phyloP scores from a whole-genome alignment of 2,888 invertebrate genomes.

The Pocota personata region DNA sequence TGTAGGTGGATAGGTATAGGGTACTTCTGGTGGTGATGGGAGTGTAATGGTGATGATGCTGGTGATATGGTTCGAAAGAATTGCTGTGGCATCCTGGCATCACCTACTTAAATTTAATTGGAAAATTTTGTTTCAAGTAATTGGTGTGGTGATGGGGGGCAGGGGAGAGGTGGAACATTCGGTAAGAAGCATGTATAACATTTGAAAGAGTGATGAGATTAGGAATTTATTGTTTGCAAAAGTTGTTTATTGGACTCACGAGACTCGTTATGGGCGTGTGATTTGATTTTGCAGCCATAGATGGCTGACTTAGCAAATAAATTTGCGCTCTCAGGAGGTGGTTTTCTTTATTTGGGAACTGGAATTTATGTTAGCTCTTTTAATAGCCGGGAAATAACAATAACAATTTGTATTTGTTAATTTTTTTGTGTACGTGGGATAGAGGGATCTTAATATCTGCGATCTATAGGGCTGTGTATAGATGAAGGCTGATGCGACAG shows the following conservation, averaged over 20 bases:
- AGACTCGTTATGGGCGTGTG: slow-evolving; percentile 65
- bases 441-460: neutral
- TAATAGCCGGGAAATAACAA: slow-evolving; percentile 55
- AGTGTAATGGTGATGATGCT: slow-evolving; percentile 58
- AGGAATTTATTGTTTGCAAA: slow-evolving; percentile 67
- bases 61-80: slow-evolving; percentile 69
- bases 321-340: slow-evolving; percentile 35
- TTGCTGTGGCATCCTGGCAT: slow-evolving; percentile 44
- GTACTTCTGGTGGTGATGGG: neutral
- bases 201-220: slow-evolving; percentile 72
- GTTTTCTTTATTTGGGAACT: slow-evolving; percentile 24
- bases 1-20: neutral
- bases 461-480: neutral
- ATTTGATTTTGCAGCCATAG: slow-evolving; percentile 42
- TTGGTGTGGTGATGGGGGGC: slow-evolving; percentile 23
- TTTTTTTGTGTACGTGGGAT: slow-evolving; percentile 4
- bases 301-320: slow-evolving; percentile 40
- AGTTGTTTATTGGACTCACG: slow-evolving; percentile 70
- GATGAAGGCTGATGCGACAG: neutral
- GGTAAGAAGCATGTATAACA: slow-evolving; percentile 28
- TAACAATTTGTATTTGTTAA: slow-evolving; percentile 73
- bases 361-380: slow-evolving; percentile 59
- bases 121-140: slow-evolving; percentile 65
- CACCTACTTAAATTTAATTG: slow-evolving; percentile 72
- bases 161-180: too few species aligned